Conservation (phyloP, 1,140 invertebrate species). For the Scylla paramamosain region DNA sequence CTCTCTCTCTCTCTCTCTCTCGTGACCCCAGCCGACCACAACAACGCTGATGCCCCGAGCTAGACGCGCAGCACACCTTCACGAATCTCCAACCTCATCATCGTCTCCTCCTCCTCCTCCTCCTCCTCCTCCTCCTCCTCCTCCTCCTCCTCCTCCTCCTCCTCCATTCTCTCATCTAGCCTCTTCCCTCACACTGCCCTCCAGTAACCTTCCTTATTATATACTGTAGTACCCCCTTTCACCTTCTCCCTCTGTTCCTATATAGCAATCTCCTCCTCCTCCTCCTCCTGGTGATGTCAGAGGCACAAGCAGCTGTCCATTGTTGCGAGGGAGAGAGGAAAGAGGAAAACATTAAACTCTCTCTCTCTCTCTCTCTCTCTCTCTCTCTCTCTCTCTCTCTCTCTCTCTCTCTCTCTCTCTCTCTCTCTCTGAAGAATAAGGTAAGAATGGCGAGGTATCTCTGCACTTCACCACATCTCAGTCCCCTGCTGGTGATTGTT, state of each 20-base stretch:
- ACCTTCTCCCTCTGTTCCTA: neutral
- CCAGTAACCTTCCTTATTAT: neutral
- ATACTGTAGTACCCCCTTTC: neutral
- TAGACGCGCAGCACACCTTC: too few species aligned
- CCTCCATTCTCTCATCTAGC: neutral
- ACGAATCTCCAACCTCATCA: too few species aligned
- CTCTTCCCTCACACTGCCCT: too few species aligned
- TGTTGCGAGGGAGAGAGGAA: too few species aligned
- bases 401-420: constrained; percentile 18
- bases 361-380: neutral
- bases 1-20: constrained; percentile 42
- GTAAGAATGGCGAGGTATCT: too few species aligned
- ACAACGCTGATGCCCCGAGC: too few species aligned
- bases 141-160: neutral
- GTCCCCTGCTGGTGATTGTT: too few species aligned
- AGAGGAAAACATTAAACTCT: neutral
- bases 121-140: neutral
- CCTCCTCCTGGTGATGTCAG: neutral
- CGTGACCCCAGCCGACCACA: neutral
- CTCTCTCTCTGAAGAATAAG: too few species aligned
- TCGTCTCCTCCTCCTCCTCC: too few species aligned
- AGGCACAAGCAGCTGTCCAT: too few species aligned
- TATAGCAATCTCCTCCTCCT: neutral
- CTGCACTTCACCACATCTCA: too few species aligned
- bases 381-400: constrained; percentile 18